Base-by-base conservation (phyloP, 2,113 vertebrate genomes). In the Dicaeum eximium region DNA sequence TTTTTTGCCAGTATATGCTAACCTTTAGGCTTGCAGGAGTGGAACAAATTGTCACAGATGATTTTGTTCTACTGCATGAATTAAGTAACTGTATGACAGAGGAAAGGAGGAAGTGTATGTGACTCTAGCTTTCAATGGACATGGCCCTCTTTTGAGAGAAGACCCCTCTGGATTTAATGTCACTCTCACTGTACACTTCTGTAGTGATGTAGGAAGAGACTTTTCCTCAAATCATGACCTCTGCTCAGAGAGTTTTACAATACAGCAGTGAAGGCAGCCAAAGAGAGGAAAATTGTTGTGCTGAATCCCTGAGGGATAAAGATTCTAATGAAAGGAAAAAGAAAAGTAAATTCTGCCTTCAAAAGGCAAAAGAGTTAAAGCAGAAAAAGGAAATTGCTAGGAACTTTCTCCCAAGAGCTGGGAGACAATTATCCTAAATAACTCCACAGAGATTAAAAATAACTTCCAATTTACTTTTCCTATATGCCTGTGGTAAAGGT, bases 361-460 rank as follows among this genome's bases (percentile, higher is more conserved):
- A 60, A 78, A 93, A 73, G 18, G 30, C 21, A 78, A 74, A 95
- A 75, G 33, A 27, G 61, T 72, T 93, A 90, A 79, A 85, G 65
- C 11, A 81, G 53, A 67, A 79, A 78, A 79, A 60, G 11, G 51
- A 79, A 75, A 58, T 60, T 81, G 9, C 44, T 71, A 86, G 51
- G 35, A 74, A 47, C 6, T 71, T 73, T 25, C 56, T 54, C 44
- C 38, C 35, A 75, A 22, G 67, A 85, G n/a, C 15, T 60, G 60
- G 3, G 30, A 90, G 44, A 54, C 67, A 64, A 78, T 89, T 40
- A 44, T 60, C 28, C 37, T 79, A 44, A 89, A 85, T 25, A 81
- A 92, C 28, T 92, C 81, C 48, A 78, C 12, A 79, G 74, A 93
- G 56, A 96, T 80, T 56, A 95, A 96, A 93, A 96, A 83, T 92